Evolutionary conservation across 2,888 invertebrate genomes (phyloP).

Genomic region (Petrolisthes manimaculis): DNA sequence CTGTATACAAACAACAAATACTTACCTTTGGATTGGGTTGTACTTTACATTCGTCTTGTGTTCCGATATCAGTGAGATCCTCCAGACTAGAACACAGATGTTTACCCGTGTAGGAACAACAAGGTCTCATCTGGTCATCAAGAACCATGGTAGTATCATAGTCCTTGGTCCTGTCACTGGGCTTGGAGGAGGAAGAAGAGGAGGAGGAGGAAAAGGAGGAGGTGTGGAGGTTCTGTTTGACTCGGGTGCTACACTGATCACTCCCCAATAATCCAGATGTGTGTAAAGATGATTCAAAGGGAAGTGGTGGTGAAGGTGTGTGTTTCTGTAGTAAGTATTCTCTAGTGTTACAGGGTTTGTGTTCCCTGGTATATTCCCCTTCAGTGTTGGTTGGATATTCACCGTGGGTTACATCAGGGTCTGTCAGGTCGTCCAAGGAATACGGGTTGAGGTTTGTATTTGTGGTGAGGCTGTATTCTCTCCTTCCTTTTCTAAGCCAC

Average conservation of each 20-base stretch:
- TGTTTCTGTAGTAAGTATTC: conserved; percentile 13
- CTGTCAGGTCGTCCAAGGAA: conserved; percentile 8
- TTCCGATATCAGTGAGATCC: conserved; percentile 70
- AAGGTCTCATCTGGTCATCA: conserved; percentile 80
- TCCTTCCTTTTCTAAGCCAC: conserved; percentile 2
- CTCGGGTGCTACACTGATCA: conserved; percentile 18
- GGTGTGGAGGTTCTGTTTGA: conserved; percentile 17
- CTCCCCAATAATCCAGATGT: background rate
- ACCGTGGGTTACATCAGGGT: conserved; percentile 33
- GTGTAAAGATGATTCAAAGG: background rate
- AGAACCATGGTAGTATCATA: conserved; percentile 70
- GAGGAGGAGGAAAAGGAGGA: too few relatives aligned
- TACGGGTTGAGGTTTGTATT: background rate
- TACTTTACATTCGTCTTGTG: conserved; percentile 33
- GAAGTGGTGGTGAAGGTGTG: background rate
- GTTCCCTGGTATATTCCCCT: conserved; percentile 38
- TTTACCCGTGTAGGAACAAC: conserved; percentile 81
- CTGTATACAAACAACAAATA: background rate
- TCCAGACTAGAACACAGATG: conserved; percentile 83
- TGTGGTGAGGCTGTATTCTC: background rate
- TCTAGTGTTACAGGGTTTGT: conserved; percentile 20
- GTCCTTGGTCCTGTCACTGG: background rate
- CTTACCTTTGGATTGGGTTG: conserved; percentile 37
- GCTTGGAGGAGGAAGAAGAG: background rate
- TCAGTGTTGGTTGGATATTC: conserved; percentile 16